phyloP scores from a whole-genome alignment of 2,888 invertebrate species.

The Oscheius sp. region DNA sequence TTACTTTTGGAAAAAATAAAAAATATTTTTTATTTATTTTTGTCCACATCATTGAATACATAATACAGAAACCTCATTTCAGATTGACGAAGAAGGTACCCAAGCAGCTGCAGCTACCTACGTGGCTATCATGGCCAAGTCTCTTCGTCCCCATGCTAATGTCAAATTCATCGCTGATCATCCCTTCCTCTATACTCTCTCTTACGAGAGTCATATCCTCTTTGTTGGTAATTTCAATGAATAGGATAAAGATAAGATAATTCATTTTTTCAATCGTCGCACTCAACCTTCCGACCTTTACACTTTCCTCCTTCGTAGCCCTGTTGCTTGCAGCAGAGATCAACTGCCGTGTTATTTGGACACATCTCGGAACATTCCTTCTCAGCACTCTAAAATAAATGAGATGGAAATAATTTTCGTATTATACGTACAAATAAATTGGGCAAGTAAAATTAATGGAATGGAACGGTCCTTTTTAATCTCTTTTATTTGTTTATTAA shows the following conservation, averaged over 20 bases:
- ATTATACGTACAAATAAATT: too few species aligned
- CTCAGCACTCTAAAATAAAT: conserved; percentile 9
- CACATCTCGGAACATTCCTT: not conserved
- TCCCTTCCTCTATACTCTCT: conserved; percentile 49
- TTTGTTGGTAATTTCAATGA: conserved; percentile 33
- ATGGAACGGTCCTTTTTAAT: too few species aligned
- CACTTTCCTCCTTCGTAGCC: not conserved
- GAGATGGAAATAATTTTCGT: too few species aligned
- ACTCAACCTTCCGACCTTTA: not conserved
- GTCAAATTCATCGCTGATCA: conserved; percentile 53
- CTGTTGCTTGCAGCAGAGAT: not conserved
- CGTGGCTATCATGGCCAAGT: conserved; percentile 26
- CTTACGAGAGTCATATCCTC: conserved; percentile 33
- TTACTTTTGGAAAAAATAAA: too few species aligned
- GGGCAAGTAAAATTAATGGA: too few species aligned
- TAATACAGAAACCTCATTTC: conserved; percentile 27
- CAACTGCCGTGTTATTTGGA: not conserved
- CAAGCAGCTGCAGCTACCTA: conserved; percentile 60
- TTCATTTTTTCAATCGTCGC: too few species aligned
- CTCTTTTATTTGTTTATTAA: too few species aligned
- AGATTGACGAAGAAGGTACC: conserved; percentile 63
- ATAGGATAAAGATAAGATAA: not conserved
- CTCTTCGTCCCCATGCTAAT: not conserved
- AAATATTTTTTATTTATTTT: too few species aligned
- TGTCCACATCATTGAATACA: too few species aligned